Conservation (phyloP, 2,797 vertebrate species). For the Psittacula derbiana region DNA sequence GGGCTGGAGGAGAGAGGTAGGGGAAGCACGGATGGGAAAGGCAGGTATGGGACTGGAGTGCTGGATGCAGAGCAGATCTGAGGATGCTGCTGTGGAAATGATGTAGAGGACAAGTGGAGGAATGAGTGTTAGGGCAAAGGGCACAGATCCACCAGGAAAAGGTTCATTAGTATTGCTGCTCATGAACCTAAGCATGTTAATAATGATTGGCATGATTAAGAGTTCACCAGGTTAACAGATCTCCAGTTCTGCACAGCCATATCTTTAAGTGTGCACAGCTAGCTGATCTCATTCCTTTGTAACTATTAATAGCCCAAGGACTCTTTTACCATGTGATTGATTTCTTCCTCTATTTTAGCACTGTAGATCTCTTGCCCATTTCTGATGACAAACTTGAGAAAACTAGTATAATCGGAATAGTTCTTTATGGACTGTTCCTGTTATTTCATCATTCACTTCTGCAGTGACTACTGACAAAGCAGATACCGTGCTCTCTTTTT, state of each 20-base stretch:
- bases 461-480: slow-evolving; percentile 18
- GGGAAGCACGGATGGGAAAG: background rate
- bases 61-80: background rate
- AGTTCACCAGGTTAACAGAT: background rate
- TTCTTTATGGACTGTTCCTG: background rate
- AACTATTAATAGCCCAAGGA: background rate
- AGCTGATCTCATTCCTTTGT: background rate
- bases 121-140: background rate
- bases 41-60: rapidly evolving
- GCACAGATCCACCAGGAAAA: background rate
- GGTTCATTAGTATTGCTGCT: background rate
- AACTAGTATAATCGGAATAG: background rate
- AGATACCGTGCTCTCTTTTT: background rate
- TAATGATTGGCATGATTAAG: background rate
- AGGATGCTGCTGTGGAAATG: background rate
- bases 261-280: background rate
- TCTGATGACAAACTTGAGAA: background rate
- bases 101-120: background rate
- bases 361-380: background rate
- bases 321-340: background rate
- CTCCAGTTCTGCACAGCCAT: background rate
- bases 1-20: background rate
- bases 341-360: slow-evolving; percentile 1
- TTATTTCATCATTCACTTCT: background rate
- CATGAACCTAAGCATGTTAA: background rate